phyloP scores from a whole-genome alignment of 2,113 vertebrate species.

The Sylvietta virens region DNA sequence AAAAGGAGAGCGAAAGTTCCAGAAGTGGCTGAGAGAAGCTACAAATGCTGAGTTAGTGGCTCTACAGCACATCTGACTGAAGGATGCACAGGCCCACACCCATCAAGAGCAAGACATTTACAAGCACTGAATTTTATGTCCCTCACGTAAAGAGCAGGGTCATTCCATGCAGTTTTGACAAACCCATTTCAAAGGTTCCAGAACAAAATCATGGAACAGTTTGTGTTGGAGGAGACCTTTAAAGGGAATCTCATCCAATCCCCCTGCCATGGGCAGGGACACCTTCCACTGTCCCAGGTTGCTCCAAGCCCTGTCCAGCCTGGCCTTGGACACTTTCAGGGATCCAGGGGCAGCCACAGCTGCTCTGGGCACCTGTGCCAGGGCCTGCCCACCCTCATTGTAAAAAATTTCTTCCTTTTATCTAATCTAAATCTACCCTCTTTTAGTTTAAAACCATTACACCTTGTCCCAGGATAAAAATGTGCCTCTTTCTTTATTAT shows the following conservation, averaged over 20 bases:
- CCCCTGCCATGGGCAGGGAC: background rate
- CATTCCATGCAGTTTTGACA: background rate
- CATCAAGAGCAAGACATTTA: background rate
- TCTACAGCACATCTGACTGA: background rate
- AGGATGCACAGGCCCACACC: background rate
- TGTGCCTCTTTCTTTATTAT: no score
- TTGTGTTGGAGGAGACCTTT: background rate
- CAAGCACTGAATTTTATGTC: background rate
- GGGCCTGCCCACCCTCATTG: background rate
- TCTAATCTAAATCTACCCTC: background rate
- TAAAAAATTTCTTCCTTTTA: background rate
- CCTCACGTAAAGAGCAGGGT: background rate
- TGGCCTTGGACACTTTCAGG: background rate
- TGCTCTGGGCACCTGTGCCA: background rate
- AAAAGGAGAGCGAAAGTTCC: background rate
- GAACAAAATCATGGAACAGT: background rate
- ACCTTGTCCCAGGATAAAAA: background rate
- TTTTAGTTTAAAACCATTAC: background rate
- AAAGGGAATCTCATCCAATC: background rate
- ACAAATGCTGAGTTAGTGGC: background rate
- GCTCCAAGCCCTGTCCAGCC: fast-evolving
- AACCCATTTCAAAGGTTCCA: background rate
- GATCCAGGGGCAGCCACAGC: background rate
- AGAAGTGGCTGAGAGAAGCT: background rate
- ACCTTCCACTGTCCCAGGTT: fast-evolving